Conservation (phyloP, 2,797 vertebrate species). For the Amphiprion clarkii region DNA sequence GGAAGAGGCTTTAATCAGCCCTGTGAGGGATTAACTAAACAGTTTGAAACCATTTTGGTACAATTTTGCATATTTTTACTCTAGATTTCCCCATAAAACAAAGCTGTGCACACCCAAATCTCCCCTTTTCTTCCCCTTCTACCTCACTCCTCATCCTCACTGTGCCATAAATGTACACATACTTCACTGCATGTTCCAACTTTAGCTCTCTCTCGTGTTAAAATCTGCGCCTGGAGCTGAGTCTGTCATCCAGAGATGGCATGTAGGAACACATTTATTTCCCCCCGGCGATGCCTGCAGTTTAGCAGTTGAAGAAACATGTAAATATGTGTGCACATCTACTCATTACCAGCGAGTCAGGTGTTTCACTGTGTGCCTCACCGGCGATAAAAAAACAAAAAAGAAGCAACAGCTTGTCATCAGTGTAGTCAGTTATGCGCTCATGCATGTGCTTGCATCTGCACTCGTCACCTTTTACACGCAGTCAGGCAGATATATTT, state of each 20-base stretch:
- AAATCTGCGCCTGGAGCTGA: slow-evolving; percentile 37
- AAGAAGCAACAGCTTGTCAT: slow-evolving; percentile 45
- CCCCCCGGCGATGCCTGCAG: slow-evolving; percentile 34
- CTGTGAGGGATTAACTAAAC: no score
- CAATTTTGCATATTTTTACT: slow-evolving; percentile 8
- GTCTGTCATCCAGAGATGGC: slow-evolving; percentile 28
- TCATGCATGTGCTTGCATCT: slow-evolving; percentile 20
- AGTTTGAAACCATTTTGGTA: not conserved
- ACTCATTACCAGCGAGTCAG: slow-evolving; percentile 73
- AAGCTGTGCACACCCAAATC: not conserved
- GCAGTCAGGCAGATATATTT: not conserved
- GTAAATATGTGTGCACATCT: slow-evolving; percentile 61
- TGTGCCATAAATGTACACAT: no score
- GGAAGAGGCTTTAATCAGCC: slow-evolving; percentile 33
- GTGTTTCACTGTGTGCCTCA: slow-evolving; percentile 60
- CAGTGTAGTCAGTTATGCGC: slow-evolving; percentile 16
- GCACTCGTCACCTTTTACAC: slow-evolving; percentile 12
- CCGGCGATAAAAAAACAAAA: slow-evolving; percentile 36
- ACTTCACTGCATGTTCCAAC: not conserved
- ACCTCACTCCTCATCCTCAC: not conserved
- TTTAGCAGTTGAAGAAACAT: slow-evolving; percentile 52
- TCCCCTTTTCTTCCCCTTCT: not conserved
- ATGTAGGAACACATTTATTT: slow-evolving; percentile 65
- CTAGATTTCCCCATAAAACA: slow-evolving; percentile 7
- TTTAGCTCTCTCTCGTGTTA: not conserved